Base-by-base conservation (phyloP, 2,888 invertebrate genomes). In the Dioctria linearis region DNA sequence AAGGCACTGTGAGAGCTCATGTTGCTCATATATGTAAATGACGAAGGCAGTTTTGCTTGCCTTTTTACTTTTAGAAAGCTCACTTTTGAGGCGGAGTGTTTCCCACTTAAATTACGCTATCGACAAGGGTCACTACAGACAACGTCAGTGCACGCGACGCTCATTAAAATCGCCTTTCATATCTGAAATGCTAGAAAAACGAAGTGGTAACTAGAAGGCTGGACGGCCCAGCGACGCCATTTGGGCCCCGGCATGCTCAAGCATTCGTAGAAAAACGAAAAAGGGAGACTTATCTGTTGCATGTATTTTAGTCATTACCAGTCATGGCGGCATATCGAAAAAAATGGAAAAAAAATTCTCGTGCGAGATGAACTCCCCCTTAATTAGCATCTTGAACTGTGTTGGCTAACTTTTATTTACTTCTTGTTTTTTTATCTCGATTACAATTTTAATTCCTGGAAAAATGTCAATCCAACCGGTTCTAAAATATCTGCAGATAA, bases 301-400 rank as follows among this genome's bases (percentile, higher is more conserved):
- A 69, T 69, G 69, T 51, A 51, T 69, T 69, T 49, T 6, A 51
- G 69, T 51, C 51, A 11, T 69, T 54, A 69, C 51, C 69, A 37
- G 39, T 46, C 40, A 69, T 69, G 37, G 69, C 13, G 67, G 49
- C 54, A 54, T 11, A 54, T 6, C 49, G 9, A 46, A 46, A 46
- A 46, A 46, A 65, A 65, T 11, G 11, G 42, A 67, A 67, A 46
- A n/a, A 43, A 39, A 69, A 46, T 46, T 13, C 67, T 25, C 51
- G 25, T 11, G 54, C 54, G 51, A 69, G 69, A 69, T 69, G 25
- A 51, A 39, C 8, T 5, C 49, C 69, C 69, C 67, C 11, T 54
- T 54, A 54, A 54, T 54, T 54, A 54, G n/a, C 54, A 54, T 54
- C 54, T 54, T 54, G n/a, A 46, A 11, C 11, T 1, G 54, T 1